Evolutionary conservation across 2,113 vertebrate species (phyloP).

Genomic region (Marmota flaviventris): DNA sequence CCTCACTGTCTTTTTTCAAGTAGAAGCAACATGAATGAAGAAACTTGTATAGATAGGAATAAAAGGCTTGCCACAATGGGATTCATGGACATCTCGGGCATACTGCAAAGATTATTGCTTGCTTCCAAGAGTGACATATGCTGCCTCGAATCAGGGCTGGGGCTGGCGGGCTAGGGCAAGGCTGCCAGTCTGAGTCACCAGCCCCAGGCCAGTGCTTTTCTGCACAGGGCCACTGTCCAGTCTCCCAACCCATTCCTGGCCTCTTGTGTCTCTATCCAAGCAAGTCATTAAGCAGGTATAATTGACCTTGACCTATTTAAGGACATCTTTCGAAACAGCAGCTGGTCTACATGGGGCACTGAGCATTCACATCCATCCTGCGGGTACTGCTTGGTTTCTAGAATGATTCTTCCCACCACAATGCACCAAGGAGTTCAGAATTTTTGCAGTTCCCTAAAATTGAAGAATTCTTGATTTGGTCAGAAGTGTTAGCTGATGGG

Average conservation of each 20-base stretch:
- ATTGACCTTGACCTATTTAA: conserved; percentile 70
- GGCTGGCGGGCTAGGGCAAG: not conserved
- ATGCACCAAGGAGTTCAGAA: not conserved
- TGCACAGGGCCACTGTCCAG: not conserved
- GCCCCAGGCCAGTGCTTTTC: not conserved
- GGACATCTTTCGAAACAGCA: conserved; percentile 50
- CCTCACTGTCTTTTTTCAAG: conserved; percentile 3
- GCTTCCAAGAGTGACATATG: not conserved
- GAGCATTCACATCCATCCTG: not conserved
- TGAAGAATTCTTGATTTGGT: conserved; percentile 20
- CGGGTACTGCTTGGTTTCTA: conserved; percentile 1
- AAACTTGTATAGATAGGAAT: not conserved
- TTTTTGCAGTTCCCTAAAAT: conserved; percentile 23
- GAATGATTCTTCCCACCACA: not conserved
- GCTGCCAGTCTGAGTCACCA: not conserved
- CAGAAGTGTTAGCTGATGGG: not conserved
- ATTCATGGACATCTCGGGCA: not conserved
- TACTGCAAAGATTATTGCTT: not conserved
- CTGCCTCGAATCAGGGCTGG: not conserved
- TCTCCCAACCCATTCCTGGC: conserved; percentile 9
- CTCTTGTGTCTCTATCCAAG: conserved; percentile 54
- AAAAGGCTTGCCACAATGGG: not conserved
- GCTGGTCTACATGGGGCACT: not conserved
- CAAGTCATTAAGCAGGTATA: conserved; percentile 68
- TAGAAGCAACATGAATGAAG: not conserved